A percentile compares a stretch with the other conserved stretches of the same genome.
Conservation (phyloP, 2,888 invertebrate species). For the Pterostichus madidus region DNA sequence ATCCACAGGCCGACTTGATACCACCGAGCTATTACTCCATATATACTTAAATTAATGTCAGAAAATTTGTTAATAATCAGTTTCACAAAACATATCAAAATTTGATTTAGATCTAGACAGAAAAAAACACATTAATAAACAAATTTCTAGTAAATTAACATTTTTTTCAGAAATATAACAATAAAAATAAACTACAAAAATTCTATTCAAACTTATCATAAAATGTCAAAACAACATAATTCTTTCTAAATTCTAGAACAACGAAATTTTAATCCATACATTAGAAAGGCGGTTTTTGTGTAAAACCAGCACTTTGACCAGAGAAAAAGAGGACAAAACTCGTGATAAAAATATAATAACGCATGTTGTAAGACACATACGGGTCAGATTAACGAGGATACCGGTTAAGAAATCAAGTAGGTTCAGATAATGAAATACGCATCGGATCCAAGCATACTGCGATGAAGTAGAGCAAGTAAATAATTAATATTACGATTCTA, state of each 20-base stretch:
- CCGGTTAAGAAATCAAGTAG: conserved; percentile 33
- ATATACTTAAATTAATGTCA: no score
- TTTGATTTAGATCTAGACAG: no score
- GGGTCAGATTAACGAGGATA: conserved; percentile 2
- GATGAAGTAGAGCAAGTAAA: conserved; percentile 21
- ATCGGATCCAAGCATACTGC: conserved; percentile 1
- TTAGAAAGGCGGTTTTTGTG: conserved; percentile 17
- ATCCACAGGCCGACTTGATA: no score
- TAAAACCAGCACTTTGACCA: not conserved
- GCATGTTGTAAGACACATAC: conserved; percentile 18
- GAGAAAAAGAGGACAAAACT: conserved; percentile 17
- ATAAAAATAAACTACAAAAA: not conserved
- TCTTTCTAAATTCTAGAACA: not conserved
- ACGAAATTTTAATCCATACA: conserved; percentile 4
- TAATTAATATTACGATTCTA: conserved; percentile 25
- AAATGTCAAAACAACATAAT: not conserved
- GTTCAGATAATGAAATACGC: conserved; percentile 32
- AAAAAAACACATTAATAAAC: not conserved
- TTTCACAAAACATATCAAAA: no score
- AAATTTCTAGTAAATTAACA: not conserved
- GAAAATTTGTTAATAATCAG: no score
- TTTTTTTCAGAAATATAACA: not conserved
- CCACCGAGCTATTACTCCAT: no score
- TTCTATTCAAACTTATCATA: not conserved
- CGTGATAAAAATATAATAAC: conserved; percentile 5